Conservation (phyloP, 2,888 invertebrate species). For the Lingula anatina region DNA sequence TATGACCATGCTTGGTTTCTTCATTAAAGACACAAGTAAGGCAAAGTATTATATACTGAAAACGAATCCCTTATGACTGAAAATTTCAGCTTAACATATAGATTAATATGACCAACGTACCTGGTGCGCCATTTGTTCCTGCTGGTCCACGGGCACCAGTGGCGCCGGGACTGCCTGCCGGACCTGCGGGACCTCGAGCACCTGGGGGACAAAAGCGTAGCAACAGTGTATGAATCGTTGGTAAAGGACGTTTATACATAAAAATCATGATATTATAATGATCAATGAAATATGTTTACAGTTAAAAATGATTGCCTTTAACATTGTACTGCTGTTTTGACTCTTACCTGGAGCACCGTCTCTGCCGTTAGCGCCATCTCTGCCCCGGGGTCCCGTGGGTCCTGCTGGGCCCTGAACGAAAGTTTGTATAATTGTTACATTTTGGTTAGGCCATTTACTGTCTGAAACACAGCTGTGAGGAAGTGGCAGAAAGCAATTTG, state of each 20-base stretch:
- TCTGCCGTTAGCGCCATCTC: constrained; percentile 18
- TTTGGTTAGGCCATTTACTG: no score
- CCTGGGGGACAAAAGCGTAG: no score
- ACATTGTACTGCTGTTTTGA: no score
- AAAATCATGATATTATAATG: no score
- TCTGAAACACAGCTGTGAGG: no score
- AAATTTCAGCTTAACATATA: constrained; percentile 16
- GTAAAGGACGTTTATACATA: no score
- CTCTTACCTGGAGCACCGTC: no score
- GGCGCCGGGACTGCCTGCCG: not conserved
- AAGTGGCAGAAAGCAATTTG: no score
- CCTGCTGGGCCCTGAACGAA: constrained; percentile 17
- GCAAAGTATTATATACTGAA: constrained; percentile 61
- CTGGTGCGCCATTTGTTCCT: constrained; percentile 34
- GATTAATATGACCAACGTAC: constrained; percentile 61
- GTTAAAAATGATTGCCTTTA: no score
- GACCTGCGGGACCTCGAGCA: constrained; percentile 20
- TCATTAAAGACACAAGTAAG: constrained; percentile 67
- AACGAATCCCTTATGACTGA: constrained; percentile 27
- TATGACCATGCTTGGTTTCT: constrained; percentile 9
- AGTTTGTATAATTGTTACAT: not conserved
- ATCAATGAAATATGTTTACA: no score
- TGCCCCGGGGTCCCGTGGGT: constrained; percentile 27
- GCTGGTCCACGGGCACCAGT: constrained; percentile 29
- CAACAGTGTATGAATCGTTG: no score